phyloP scores from a whole-genome alignment of 2,888 invertebrate genomes.

The Thecocarcelia acutangulata region DNA sequence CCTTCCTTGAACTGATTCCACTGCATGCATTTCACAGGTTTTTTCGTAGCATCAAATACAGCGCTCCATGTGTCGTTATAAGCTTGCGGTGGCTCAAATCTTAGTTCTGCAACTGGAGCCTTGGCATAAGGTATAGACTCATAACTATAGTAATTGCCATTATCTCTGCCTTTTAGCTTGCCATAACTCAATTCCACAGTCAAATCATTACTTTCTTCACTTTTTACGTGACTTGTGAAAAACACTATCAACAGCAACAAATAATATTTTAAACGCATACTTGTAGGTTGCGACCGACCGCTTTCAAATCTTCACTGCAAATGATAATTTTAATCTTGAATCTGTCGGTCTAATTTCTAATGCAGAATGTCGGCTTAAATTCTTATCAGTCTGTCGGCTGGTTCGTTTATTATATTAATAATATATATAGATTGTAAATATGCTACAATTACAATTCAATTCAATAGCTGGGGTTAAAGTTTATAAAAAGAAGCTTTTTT shows the following conservation, averaged over 20 bases:
- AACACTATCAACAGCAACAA: neutral
- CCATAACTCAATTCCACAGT: constrained; percentile 69
- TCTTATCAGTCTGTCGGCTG: neutral
- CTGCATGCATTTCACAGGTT: constrained; percentile 63
- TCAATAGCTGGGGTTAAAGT: no score
- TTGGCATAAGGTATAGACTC: constrained; percentile 85
- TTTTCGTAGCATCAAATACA: constrained; percentile 82
- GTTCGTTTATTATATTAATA: no score
- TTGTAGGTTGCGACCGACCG: constrained; percentile 3
- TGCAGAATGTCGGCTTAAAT: neutral
- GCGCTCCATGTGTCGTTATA: constrained; percentile 66
- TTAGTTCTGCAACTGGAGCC: constrained; percentile 84
- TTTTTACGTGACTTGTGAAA: neutral
- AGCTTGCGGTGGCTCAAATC: constrained; percentile 82
- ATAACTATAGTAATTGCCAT: constrained; percentile 83
- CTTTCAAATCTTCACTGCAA: constrained; percentile 15
- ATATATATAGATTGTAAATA: no score
- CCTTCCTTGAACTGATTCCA: constrained; percentile 55
- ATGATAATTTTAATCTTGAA: constrained; percentile 16
- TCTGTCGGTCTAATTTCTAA: neutral
- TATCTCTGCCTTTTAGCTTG: constrained; percentile 61
- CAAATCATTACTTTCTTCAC: constrained; percentile 8
- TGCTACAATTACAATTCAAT: no score
- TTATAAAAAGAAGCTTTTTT: no score
- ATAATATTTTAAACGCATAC: constrained; percentile 10